Evolutionary conservation across 2,113 vertebrate species (phyloP).

Genomic region (Morone chrysops): DNA sequence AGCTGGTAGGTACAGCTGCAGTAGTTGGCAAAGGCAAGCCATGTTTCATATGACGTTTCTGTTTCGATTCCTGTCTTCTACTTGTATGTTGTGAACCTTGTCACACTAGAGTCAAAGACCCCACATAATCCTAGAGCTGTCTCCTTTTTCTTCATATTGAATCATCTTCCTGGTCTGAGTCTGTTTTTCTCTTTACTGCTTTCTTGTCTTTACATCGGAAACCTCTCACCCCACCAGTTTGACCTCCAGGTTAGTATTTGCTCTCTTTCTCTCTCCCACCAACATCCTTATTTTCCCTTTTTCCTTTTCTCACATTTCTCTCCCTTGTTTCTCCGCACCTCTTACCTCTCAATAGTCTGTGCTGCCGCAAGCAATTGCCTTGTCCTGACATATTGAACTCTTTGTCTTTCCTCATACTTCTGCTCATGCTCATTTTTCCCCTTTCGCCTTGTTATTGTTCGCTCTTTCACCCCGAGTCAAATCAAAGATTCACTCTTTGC

Average conservation of each 20-base stretch:
- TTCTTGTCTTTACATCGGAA: constrained; percentile 88
- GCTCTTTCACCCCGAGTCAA: constrained; percentile 1
- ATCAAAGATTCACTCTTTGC: constrained; percentile 26
- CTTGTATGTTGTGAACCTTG: not conserved
- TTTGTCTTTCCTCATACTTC: not conserved
- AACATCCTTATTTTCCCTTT: constrained; percentile 1
- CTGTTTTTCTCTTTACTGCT: constrained; percentile 85
- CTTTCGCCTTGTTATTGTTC: not conserved
- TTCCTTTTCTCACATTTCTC: constrained; percentile 19
- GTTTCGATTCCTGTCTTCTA: not conserved
- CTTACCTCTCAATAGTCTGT: not conserved
- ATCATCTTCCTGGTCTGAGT: constrained; percentile 59
- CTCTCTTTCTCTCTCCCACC: constrained; percentile 40
- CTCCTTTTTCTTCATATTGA: constrained; percentile 25
- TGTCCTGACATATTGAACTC: constrained; percentile 14
- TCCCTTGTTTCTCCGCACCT: not conserved
- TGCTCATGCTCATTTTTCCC: constrained; percentile 3
- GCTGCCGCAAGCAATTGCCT: not conserved
- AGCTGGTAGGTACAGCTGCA: not conserved
- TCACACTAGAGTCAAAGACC: not conserved
- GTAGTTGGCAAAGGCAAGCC: not conserved
- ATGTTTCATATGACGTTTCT: not conserved
- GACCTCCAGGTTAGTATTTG: constrained; percentile 96
- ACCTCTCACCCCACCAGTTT: constrained; percentile 90
- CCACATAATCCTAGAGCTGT: not conserved